Evolutionary conservation across 1,140 invertebrate genomes (phyloP).

Genomic region (Ceratina australensis): DNA sequence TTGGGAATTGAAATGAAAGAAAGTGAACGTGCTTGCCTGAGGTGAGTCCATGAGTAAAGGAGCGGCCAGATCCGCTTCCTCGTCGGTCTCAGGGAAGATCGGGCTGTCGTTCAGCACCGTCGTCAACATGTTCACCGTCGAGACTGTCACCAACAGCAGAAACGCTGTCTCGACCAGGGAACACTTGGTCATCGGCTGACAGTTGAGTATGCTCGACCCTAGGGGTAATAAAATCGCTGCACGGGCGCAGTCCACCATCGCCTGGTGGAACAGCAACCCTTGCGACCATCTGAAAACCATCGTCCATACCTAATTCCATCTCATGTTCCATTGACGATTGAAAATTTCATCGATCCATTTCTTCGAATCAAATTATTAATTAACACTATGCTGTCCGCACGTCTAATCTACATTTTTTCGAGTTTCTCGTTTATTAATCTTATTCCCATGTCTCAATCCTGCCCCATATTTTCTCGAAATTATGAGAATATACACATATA

Average conservation of each 20-base stretch:
- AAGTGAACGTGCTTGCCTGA: constrained; percentile 76
- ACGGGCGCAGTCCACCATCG: constrained; percentile 90
- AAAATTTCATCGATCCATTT: too few species aligned
- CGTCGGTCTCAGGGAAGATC: constrained; percentile 89
- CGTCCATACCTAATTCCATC: too few species aligned
- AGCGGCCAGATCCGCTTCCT: constrained; percentile 83
- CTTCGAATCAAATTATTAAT: too few species aligned
- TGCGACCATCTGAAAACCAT: constrained; percentile 87
- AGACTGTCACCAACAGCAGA: constrained; percentile 92
- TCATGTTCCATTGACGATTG: too few species aligned
- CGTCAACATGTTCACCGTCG: constrained; percentile 94
- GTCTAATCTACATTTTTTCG: too few species aligned
- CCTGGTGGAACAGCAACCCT: constrained; percentile 92
- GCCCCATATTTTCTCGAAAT: too few species aligned
- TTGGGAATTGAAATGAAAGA: neutral
- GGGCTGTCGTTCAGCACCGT: constrained; percentile 94
- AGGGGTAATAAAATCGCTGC: constrained; percentile 90
- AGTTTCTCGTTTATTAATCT: too few species aligned
- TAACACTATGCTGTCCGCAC: too few species aligned
- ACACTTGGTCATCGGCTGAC: constrained; percentile 91
- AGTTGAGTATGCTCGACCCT: constrained; percentile 89
- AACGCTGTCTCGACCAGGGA: constrained; percentile 94
- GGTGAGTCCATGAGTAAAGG: constrained; percentile 89
- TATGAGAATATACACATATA: too few species aligned
- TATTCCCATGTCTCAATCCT: too few species aligned